These are phyloP conservation scores for Magallana gigas DNA, from an alignment of 1,140 invertebrate species.

Conservation along the genomic window DNA sequence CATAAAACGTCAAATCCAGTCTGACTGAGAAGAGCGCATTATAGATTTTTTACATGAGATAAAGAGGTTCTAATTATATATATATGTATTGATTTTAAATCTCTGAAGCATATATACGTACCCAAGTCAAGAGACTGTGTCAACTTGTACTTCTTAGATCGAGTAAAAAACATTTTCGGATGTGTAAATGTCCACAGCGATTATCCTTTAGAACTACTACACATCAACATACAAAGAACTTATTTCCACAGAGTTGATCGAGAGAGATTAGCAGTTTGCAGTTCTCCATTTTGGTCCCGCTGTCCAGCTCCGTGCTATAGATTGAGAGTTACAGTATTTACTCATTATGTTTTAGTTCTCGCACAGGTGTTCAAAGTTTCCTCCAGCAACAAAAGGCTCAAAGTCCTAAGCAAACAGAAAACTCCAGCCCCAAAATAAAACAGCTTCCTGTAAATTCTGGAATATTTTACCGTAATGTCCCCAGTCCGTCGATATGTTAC, in stretches of 20 bases:
- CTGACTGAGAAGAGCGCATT: background rate
- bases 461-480: background rate
- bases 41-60: background rate
- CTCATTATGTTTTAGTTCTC: conserved; percentile 20
- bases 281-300: too few relatives aligned
- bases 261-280: too few relatives aligned
- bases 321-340: background rate
- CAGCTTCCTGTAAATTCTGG: background rate
- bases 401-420: conserved; percentile 2
- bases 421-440: background rate
- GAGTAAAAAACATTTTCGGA: conserved; percentile 9
- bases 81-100: background rate
- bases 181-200: background rate
- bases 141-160: conserved; percentile 8
- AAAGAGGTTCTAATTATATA: background rate
- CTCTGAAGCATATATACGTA: background rate
- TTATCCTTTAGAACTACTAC: background rate
- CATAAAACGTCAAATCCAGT: background rate
- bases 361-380: conserved; percentile 13
- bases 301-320: background rate
- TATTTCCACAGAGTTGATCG: too few relatives aligned
- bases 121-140: conserved; percentile 10
- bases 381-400: background rate
- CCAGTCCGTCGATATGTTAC: too few relatives aligned
- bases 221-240: background rate